Conservation (phyloP, 1,140 invertebrate genomes). For the Oncopodura yosiiana region DNA sequence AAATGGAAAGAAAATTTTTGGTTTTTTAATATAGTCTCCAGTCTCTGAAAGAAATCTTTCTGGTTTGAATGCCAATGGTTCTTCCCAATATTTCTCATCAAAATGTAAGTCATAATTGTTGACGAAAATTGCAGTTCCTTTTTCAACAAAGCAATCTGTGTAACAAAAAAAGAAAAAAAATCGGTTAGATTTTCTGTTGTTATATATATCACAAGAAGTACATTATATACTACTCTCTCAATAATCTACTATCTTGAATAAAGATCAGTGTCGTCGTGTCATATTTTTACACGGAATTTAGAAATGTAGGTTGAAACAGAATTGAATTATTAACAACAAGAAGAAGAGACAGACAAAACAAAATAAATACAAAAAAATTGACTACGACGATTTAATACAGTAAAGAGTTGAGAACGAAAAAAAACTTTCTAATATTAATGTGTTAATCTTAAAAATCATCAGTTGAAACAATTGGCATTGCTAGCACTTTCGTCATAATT, state of each 20-base stretch:
- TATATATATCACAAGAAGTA: neutral
- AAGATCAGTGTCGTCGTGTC: neutral
- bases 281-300: too few species aligned
- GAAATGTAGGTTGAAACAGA: too few species aligned
- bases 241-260: neutral
- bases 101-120: slow-evolving; percentile 80
- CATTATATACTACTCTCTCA: neutral
- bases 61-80: slow-evolving; percentile 58
- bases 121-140: slow-evolving; percentile 72
- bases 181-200: too few species aligned
- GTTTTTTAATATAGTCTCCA: slow-evolving; percentile 39
- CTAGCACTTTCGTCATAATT: neutral
- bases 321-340: too few species aligned
- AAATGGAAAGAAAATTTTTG: slow-evolving; percentile 69
- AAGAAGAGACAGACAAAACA: too few species aligned
- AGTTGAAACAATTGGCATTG: neutral
- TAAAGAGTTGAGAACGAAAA: neutral
- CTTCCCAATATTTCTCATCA: slow-evolving; percentile 60
- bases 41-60: slow-evolving; percentile 53
- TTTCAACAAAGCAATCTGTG: slow-evolving; percentile 57
- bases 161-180: slow-evolving; percentile 30
- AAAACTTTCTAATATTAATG: neutral
- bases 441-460: neutral
- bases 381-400: neutral
- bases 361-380: neutral